Evolutionary conservation across 2,113 vertebrate species (phyloP).

Genomic region (Abramis brama): DNA sequence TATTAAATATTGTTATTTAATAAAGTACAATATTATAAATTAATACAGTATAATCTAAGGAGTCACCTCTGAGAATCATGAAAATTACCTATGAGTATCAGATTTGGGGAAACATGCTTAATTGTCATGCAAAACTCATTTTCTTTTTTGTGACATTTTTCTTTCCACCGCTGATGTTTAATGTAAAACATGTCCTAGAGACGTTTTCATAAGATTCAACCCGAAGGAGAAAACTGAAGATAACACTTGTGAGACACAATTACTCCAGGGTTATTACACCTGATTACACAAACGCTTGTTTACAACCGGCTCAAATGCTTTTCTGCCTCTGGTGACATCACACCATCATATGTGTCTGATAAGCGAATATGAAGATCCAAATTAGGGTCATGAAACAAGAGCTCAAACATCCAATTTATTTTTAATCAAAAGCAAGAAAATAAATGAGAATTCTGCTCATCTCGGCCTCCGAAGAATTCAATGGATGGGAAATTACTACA

Average conservation of each 20-base stretch:
- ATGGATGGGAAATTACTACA: background rate
- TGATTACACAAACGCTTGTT: constrained; percentile 59
- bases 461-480: background rate
- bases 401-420: constrained; percentile 42
- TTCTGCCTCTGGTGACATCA: constrained; percentile 45
- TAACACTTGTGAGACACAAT: constrained; percentile 56
- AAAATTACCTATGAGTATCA: too few relatives aligned
- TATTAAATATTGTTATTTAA: too few relatives aligned
- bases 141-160: background rate
- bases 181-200: background rate
- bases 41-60: background rate
- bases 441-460: background rate
- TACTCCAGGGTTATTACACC: constrained; percentile 54
- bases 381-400: constrained; percentile 39
- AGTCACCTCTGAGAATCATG: too few relatives aligned
- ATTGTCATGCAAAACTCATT: background rate
- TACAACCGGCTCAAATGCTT: constrained; percentile 49
- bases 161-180: background rate
- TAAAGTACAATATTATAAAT: too few relatives aligned
- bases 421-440: constrained; percentile 46
- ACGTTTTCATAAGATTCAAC: background rate
- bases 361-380: constrained; percentile 51
- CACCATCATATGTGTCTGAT: constrained; percentile 57
- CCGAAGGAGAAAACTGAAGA: constrained; percentile 33
- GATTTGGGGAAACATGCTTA: background rate